Evolutionary conservation across 2,888 invertebrate genomes (phyloP).

Genomic region (Laspeyria flexula): DNA sequence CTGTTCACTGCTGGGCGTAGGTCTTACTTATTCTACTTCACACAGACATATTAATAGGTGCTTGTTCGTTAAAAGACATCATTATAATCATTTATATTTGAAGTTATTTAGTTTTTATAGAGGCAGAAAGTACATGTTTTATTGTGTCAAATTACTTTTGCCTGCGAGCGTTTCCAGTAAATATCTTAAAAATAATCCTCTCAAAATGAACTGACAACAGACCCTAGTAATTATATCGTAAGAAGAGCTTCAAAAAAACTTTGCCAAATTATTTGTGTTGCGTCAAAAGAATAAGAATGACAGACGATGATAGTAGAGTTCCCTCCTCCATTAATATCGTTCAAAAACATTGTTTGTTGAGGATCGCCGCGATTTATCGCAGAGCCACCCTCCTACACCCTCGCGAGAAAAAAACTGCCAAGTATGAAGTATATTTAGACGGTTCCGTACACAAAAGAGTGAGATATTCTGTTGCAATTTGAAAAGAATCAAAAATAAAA

Average conservation of each 20-base stretch:
- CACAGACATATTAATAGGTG: no score
- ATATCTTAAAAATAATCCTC: constrained; percentile 18
- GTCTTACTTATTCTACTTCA: no score
- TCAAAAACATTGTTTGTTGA: constrained; percentile 80
- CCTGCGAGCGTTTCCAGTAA: not conserved
- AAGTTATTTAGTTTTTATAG: no score
- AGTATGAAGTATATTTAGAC: constrained; percentile 24
- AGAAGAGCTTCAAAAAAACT: constrained; percentile 43
- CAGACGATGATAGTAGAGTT: constrained; percentile 65
- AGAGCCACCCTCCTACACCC: constrained; percentile 37
- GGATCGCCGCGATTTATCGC: constrained; percentile 76
- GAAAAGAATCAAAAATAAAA: not conserved
- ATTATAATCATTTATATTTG: no score
- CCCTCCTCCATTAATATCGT: constrained; percentile 73
- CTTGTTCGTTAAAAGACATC: no score
- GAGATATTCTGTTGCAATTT: not conserved
- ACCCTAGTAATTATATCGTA: constrained; percentile 40
- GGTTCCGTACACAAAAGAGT: constrained; percentile 39
- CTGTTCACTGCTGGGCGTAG: no score
- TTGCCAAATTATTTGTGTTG: constrained; percentile 57
- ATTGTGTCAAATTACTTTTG: no score
- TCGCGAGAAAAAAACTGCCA: constrained; percentile 38
- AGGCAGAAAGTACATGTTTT: no score
- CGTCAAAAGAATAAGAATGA: constrained; percentile 71
- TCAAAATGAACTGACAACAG: constrained; percentile 34